Base-by-base conservation (phyloP, 2,113 vertebrate genomes). In the Oncorhynchus mykiss region DNA sequence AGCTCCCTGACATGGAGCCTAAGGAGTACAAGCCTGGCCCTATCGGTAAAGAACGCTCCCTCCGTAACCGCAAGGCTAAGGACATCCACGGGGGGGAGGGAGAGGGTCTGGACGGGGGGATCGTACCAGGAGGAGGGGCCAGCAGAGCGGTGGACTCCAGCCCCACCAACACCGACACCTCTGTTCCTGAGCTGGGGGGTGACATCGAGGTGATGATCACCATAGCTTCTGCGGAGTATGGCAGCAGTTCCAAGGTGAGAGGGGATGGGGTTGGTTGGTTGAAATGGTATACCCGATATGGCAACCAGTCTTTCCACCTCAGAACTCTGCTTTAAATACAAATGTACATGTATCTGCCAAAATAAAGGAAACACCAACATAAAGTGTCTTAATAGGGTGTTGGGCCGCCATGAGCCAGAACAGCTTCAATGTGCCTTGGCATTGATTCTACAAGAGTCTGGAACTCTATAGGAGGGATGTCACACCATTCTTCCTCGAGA, bases 1-100 rank as follows among this genome's bases (percentile, higher is more conserved):
- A 99, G 98, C 95, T 98, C 85, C 95, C 96, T 90, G 97, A 99
- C 79, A 91, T 98, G 87, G 96, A 94, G 92, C 96, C 94, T 79
- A 99, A 98, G 90, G 97, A 99, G 78, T 97, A 99, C 88, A 99
- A 99, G 83, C 97, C 97, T 4, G 97, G 98, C 83, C 98, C 97
- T 67, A 99, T 99, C 75, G 98, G 98, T 75, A 99, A 99, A 80
- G 98, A 99, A 20, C 96, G 98, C 76, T 99, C 97, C 8, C 85
- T 99, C 72, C 99, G 97, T 92, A 99, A 99, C 89, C 95, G 97
- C 71, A 99, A 98, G 91, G 97, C 95, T 81, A 99, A 98, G 93
- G 97, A 99, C 39, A 91, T 93, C 59, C 95, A 96, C 13, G 96
- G 95, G 80, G 92, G 92, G 24, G 97, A 98, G 67, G 92, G 91